These are phyloP conservation scores for Trichonephila clavata DNA, from an alignment of 1,140 invertebrate genomes.

Conservation along the genomic window DNA sequence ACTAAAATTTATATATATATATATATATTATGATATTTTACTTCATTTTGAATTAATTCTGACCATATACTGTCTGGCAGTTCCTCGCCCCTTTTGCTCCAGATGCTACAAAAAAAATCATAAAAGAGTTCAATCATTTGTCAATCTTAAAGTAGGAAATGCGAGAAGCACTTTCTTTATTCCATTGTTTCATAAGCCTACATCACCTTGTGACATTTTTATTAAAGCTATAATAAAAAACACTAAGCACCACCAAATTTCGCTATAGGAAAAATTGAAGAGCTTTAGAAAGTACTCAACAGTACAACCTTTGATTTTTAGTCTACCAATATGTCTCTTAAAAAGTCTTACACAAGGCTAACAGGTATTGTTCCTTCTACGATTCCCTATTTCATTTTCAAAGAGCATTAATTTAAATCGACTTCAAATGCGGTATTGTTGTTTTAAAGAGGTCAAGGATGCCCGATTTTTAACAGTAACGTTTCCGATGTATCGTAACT, in stretches of 20 bases:
- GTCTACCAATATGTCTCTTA: neutral
- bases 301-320: neutral
- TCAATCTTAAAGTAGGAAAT: neutral
- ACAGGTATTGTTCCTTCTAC: neutral
- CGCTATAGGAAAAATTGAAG: neutral
- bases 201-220: neutral
- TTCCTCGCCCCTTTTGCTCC: too few species aligned
- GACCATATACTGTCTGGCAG: too few species aligned
- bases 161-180: neutral
- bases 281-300: neutral
- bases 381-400: neutral
- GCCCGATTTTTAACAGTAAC: neutral
- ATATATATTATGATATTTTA: too few species aligned
- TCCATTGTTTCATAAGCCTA: neutral
- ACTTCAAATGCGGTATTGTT: slow-evolving; percentile 24
- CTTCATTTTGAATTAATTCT: too few species aligned
- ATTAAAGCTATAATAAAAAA: neutral
- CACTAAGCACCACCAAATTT: neutral
- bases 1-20: too few species aligned
- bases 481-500: neutral
- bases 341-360: neutral
- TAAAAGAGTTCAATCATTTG: neutral
- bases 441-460: slow-evolving; percentile 38
- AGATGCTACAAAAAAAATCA: too few species aligned
- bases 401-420: slow-evolving; percentile 35